Evolutionary conservation across 1,140 invertebrate species (phyloP).

Genomic region (Drosophila pectinifera): DNA sequence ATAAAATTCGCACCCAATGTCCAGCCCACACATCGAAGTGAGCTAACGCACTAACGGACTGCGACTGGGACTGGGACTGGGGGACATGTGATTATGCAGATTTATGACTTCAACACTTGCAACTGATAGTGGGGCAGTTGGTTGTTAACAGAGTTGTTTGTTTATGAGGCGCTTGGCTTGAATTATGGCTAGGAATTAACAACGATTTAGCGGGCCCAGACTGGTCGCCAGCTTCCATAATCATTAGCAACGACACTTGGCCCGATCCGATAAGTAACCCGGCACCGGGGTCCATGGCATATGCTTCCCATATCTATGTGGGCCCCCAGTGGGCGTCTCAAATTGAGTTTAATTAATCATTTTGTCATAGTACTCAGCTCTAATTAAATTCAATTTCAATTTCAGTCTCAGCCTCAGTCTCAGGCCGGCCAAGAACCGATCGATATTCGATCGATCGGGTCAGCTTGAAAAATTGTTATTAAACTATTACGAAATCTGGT

Average conservation of each 20-base stretch:
- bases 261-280: constrained; percentile 26
- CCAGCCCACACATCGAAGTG: not conserved
- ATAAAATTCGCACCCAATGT: too few species aligned
- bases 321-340: constrained; percentile 66
- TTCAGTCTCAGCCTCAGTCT: constrained; percentile 21
- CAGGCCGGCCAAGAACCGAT: not conserved
- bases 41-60: constrained; percentile 28
- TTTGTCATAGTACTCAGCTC: constrained; percentile 74
- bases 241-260: constrained; percentile 72
- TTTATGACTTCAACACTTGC: constrained; percentile 81
- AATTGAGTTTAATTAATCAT: constrained; percentile 77
- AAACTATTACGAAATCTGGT: constrained; percentile 64
- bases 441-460: constrained; percentile 20
- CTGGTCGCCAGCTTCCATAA: constrained; percentile 67
- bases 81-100: constrained; percentile 66
- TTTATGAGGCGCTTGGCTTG: constrained; percentile 78
- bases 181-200: constrained; percentile 67
- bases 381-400: constrained; percentile 76
- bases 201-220: constrained; percentile 64
- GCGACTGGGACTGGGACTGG: not conserved
- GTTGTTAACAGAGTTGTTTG: constrained; percentile 75
- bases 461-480: constrained; percentile 57
- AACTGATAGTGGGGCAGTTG: constrained; percentile 57
- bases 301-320: constrained; percentile 41
- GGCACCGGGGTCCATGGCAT: not conserved